Percentiles rank a stretch among this genome's conserved stretches.
Evolutionary conservation across 2,113 vertebrate species (phyloP).

Genomic region (Cyprinodon variegatus): DNA sequence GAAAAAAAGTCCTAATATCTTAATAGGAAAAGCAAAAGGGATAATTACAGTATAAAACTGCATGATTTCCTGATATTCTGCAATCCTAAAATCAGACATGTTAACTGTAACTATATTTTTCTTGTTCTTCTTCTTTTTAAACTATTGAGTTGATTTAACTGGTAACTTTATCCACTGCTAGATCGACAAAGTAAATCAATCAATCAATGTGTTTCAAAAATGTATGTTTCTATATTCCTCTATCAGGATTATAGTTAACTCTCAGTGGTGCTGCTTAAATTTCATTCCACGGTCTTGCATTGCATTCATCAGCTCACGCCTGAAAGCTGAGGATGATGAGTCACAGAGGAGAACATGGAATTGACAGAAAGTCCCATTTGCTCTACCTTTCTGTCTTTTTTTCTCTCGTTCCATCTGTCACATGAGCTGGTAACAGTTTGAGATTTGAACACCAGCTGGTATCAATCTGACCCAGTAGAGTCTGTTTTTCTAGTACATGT

Average conservation of each 20-base stretch:
- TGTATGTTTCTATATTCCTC: not conserved
- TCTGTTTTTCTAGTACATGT: conserved; percentile 7
- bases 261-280: not conserved
- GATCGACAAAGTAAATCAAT: no score
- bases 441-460: conserved; percentile 19
- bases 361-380: conserved; percentile 44
- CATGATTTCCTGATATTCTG: no score
- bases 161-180: no score
- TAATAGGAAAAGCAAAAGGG: no score
- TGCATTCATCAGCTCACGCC: not conserved
- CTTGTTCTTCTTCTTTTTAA: no score
- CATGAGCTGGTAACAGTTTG: conserved; percentile 11
- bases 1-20: no score
- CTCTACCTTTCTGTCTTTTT: conserved; percentile 5
- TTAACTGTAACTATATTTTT: not conserved
- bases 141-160: no score
- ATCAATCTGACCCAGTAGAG: conserved; percentile 11
- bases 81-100: no score
- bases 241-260: not conserved
- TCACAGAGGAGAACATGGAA: conserved; percentile 21
- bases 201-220: not conserved
- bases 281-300: not conserved
- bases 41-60: no score
- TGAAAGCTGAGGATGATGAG: conserved; percentile 7
- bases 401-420: conserved; percentile 21